Base-by-base conservation (phyloP, 2,113 vertebrate genomes). In the Petroica traversi region DNA sequence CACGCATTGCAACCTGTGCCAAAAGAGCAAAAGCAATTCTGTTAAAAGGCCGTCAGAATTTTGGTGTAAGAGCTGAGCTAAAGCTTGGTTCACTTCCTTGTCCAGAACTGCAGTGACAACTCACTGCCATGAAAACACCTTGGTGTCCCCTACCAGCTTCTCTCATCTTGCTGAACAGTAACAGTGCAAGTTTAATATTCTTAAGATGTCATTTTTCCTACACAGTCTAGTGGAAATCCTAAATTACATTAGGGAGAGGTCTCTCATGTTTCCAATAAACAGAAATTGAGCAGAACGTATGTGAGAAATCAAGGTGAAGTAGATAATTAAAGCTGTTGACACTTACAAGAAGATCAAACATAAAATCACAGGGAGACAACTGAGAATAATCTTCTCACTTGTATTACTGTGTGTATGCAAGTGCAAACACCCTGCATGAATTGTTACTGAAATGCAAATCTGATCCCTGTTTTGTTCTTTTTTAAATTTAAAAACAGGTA, bases 1-100 rank as follows among this genome's bases (percentile, higher is more conserved):
- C 99, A 62, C 98, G 97, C 99, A 99, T 99, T 0, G 99, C 99
- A 95, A 99, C 99, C 99, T 99, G 97, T 22, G 78, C 87, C 58
- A 94, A 48, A 93, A 45, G 0, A 45, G n/a, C 28, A 77, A 69
- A 94, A 97, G 4, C 28, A 90, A 29, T 84, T 78, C 41, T 34
- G 45, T 94, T 85, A 93, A 62, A 17, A 64, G 86, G 45, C 76
- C 24, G 45, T 31, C 28, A 55, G 25, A 73, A 69, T 49, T 73
- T 8, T 0, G 45, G 11, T 51, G 15, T 23, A 49, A 73, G n/a
- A 73, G 62, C 58, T 76, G 20, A 16, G 6, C 34, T 69, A 77
- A 58, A 76, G 12, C 33, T 43, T 66, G 5, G 61, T 92, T 61
- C 11, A 63, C 18, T 87, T 91, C 40, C 48, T 73, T 4, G 0